Conservation (phyloP, 2,888 invertebrate species). For the Drosophila testacea region DNA sequence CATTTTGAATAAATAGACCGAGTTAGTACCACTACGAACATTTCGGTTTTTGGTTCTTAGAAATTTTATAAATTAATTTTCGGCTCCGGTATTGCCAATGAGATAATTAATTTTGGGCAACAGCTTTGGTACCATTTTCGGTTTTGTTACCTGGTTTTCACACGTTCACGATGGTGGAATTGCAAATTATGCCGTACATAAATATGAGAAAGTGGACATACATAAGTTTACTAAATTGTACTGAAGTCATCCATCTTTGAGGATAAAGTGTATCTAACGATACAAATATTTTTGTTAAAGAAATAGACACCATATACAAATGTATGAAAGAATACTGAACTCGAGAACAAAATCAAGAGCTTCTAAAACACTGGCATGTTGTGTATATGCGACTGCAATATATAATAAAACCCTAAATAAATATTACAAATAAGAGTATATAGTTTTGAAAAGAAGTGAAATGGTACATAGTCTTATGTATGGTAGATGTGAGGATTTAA, state of each 20-base stretch:
- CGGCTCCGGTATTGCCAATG: too few species aligned
- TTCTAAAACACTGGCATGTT: constrained; percentile 70
- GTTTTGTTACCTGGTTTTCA: not conserved
- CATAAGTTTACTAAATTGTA: not conserved
- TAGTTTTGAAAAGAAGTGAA: not conserved
- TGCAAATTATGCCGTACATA: not conserved
- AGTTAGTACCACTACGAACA: too few species aligned
- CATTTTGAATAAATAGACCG: too few species aligned
- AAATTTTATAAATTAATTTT: too few species aligned
- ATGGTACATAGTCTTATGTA: not conserved
- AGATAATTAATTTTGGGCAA: too few species aligned
- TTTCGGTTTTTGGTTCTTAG: too few species aligned
- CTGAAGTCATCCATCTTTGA: constrained; percentile 9
- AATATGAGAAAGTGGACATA: not conserved
- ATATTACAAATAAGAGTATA: constrained; percentile 5
- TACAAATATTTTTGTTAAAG: constrained; percentile 20
- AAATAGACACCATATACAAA: constrained; percentile 16
- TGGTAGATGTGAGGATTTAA: not conserved
- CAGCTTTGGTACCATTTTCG: too few species aligned
- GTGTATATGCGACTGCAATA: constrained; percentile 26
- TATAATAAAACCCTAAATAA: not conserved
- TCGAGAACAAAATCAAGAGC: constrained; percentile 82
- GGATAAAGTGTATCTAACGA: not conserved
- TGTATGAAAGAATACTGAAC: constrained; percentile 28
- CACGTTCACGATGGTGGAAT: not conserved